A percentile compares a stretch with the other conserved stretches of the same genome.
Conservation (phyloP, 2,888 invertebrate species). For the Physocephala rufipes region DNA sequence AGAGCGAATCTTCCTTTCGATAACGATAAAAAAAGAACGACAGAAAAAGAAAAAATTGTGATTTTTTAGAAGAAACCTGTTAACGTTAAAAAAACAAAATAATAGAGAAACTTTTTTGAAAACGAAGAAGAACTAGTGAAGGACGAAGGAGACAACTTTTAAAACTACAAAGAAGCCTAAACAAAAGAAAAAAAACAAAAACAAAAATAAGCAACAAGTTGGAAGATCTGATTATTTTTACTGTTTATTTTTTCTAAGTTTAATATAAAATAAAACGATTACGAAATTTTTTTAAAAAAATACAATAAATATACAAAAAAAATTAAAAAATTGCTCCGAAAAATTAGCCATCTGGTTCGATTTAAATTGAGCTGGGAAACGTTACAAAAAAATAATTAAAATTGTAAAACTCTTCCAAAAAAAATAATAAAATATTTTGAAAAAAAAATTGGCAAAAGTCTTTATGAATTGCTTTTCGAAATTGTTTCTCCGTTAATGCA, state of each 20-base stretch:
- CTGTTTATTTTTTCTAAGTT: constrained; percentile 26
- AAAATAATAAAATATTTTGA: constrained; percentile 27
- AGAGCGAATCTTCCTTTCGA: constrained; percentile 18
- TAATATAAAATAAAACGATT: constrained; percentile 1
- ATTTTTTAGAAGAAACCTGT: constrained; percentile 4
- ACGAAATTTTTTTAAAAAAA: constrained; percentile 17
- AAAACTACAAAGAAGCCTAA: constrained; percentile 37
- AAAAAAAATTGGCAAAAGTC: constrained; percentile 39
- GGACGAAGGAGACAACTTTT: constrained; percentile 35
- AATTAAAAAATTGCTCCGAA: constrained; percentile 22
- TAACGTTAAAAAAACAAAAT: constrained; percentile 12
- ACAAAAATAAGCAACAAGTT: constrained; percentile 9
- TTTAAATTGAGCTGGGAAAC: constrained; percentile 33
- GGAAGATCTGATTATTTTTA: neutral
- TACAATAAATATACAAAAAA: constrained; percentile 28
- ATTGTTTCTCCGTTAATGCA: too few relatives aligned
- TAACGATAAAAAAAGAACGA: constrained; percentile 24
- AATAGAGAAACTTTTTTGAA: constrained; percentile 16
- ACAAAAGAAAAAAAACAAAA: constrained; percentile 25
- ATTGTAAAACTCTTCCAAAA: constrained; percentile 37
- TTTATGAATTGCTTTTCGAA: constrained; percentile 19
- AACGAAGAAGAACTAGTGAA: too few relatives aligned
- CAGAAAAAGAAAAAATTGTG: constrained; percentile 23
- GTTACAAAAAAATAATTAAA: constrained; percentile 41
- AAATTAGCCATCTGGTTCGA: constrained; percentile 7